phyloP scores from a whole-genome alignment of 2,113 vertebrate genomes.

The Sinocyclocheilus maitianheensis region DNA sequence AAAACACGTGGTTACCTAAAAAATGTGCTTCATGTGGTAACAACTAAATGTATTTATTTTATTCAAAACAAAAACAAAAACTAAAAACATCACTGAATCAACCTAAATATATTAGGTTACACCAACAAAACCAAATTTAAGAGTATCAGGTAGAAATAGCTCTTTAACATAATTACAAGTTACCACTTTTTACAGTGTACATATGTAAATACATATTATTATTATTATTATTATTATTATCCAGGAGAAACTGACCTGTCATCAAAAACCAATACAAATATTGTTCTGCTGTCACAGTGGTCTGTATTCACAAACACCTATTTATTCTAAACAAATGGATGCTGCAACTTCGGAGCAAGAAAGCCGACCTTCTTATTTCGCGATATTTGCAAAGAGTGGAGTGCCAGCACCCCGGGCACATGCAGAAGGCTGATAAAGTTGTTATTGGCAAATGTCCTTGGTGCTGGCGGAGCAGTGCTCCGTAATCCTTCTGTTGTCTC shows the following conservation, averaged over 20 bases:
- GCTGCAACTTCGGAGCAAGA: slow-evolving; percentile 80
- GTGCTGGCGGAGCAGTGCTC: slow-evolving; percentile 76
- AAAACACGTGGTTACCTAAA: too few species aligned
- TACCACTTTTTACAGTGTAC: too few species aligned
- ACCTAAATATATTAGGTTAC: too few species aligned
- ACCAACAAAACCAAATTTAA: too few species aligned
- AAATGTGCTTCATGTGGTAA: too few species aligned
- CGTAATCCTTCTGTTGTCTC: slow-evolving; percentile 81
- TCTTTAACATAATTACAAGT: too few species aligned
- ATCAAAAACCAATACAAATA: background rate
- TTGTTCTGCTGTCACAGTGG: slow-evolving; percentile 1
- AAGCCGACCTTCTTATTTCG: slow-evolving; percentile 87
- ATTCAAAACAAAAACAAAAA: too few species aligned
- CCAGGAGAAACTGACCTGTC: background rate
- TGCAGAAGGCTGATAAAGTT: slow-evolving; percentile 93
- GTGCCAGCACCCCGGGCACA: slow-evolving; percentile 78
- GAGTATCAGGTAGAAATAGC: too few species aligned
- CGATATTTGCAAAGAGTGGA: slow-evolving; percentile 76
- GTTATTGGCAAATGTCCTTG: slow-evolving; percentile 88
- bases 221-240: too few species aligned
- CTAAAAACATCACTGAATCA: too few species aligned
- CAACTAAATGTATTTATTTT: too few species aligned
- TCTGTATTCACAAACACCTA: slow-evolving; percentile 11
- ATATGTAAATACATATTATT: background rate
- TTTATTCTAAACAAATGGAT: slow-evolving; percentile 37